These are phyloP conservation scores for Urocynchramus pylzowi DNA, from an alignment of 2,113 vertebrate genomes.

Conservation along the genomic window DNA sequence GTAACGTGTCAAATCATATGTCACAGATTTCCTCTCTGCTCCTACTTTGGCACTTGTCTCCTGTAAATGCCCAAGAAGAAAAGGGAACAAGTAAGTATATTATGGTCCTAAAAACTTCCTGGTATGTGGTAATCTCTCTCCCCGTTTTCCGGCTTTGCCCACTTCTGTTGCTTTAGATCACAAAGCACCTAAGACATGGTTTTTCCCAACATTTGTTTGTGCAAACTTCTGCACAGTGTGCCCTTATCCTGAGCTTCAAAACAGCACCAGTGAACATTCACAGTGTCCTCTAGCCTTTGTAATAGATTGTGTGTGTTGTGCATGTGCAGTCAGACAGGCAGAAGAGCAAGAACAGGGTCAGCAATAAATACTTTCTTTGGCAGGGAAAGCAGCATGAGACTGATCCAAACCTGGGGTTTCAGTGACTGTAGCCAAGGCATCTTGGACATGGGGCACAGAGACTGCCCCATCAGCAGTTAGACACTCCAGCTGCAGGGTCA, in stretches of 20 bases:
- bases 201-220: neutral
- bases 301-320: neutral
- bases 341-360: neutral
- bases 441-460: neutral
- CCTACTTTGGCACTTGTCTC: neutral
- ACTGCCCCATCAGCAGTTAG: neutral
- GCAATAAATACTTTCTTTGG: neutral
- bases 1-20: neutral
- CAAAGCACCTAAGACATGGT: neutral
- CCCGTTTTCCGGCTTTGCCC: neutral
- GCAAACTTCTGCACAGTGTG: neutral
- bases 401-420: neutral
- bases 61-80: neutral
- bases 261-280: neutral
- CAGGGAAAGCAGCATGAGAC: neutral
- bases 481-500: neutral
- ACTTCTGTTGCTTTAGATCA: neutral
- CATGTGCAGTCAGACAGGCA: neutral
- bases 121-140: slow-evolving; percentile 8
- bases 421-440: neutral
- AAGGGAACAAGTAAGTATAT: slow-evolving; percentile 24
- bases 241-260: neutral
- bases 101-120: neutral
- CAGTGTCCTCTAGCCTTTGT: neutral
- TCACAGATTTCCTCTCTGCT: neutral